Base-by-base conservation (phyloP, 2,797 vertebrate genomes). In the Benthosema pterotum region DNA sequence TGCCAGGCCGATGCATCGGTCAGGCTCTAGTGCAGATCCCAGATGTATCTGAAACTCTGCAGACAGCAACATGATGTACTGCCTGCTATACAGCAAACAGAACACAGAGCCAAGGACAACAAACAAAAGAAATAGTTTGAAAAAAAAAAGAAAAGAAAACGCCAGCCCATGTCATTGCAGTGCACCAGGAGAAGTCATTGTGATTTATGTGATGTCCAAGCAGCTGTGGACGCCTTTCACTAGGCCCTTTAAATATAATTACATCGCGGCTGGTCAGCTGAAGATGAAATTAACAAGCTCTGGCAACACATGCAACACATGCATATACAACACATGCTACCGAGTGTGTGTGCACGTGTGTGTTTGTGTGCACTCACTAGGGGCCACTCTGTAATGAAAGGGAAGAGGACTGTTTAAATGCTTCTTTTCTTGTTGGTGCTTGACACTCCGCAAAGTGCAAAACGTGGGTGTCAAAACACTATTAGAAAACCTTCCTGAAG, bases 231-330 rank as follows among this genome's bases (percentile, higher is more conserved):
- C 65, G 67, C 69, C 54, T 69, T 72, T 82, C 67, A 63, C 54
- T 75, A 67, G 58, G 51, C 55, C 62, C 56, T 74, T 78, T 74
- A 73, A 67, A 84, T 75, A 67, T 75, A 84, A 84, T 83, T 81
- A 81, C 72, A 42, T 78, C 52, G 63, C 69, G 80, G 78, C 68
- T 67, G 59, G 74, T 87, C 71, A 67, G 72, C 68, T 74, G 80
- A 48, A 67, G 74, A 86, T 84, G 75, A 87, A 83, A 79, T 83
- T 66, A 85, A 87, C 80, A 75, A 79, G 57, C 42, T 64, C 64
- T 84, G 78, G 67, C 73, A 86, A 83, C 42, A 58, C 66, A 48
- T 43, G 15, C 67, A 7, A 57, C 32, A 9, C 61, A 13, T 25
- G n/a, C n/a, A n/a, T n/a, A 61, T 51, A 32, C 28, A 65, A 52